Evolutionary conservation across 2,113 vertebrate genomes (phyloP).

Genomic region (Gobio gobio): DNA sequence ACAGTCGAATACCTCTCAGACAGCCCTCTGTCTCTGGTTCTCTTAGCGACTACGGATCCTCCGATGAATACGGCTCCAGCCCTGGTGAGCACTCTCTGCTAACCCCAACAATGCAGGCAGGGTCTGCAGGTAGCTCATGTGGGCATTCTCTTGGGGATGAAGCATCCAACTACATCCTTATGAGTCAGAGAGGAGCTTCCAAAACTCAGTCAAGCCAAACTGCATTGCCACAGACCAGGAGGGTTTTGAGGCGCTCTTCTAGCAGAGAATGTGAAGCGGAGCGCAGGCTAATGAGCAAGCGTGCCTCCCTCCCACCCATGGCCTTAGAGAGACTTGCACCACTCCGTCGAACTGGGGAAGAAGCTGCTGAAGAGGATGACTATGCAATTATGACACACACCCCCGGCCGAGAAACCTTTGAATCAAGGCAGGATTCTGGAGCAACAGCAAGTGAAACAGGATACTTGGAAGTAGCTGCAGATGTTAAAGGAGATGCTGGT

Average conservation of each 20-base stretch:
- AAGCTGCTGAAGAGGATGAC: slow-evolving; percentile 70
- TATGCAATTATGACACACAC: slow-evolving; percentile 73
- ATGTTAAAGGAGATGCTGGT: slow-evolving; percentile 65
- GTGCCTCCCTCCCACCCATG: slow-evolving; percentile 79
- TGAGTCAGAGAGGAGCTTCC: slow-evolving; percentile 69
- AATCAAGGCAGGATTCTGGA: slow-evolving; percentile 59
- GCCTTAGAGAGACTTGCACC: slow-evolving; percentile 73
- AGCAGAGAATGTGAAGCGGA: slow-evolving; percentile 76
- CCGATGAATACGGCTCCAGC: slow-evolving; percentile 83
- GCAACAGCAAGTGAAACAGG: slow-evolving; percentile 59
- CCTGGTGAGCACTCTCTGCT: slow-evolving; percentile 72
- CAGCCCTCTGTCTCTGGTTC: slow-evolving; percentile 75
- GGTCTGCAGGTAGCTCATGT: slow-evolving; percentile 65
- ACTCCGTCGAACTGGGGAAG: slow-evolving; percentile 54
- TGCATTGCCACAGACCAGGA: slow-evolving; percentile 66
- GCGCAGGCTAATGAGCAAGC: slow-evolving; percentile 72
- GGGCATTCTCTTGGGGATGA: slow-evolving; percentile 69
- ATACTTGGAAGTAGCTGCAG: slow-evolving; percentile 74
- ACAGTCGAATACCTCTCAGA: slow-evolving; percentile 66
- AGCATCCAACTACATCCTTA: slow-evolving; percentile 78
- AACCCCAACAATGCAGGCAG: slow-evolving; percentile 65
- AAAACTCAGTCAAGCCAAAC: slow-evolving; percentile 62
- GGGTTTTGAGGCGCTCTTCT: slow-evolving; percentile 75
- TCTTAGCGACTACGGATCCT: slow-evolving; percentile 80
- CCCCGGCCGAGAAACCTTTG: slow-evolving; percentile 73